Evolutionary conservation across 2,888 invertebrate species (phyloP), one percentile per base, ranked within the genome.

Genomic region (Nasonia oneida): DNA sequence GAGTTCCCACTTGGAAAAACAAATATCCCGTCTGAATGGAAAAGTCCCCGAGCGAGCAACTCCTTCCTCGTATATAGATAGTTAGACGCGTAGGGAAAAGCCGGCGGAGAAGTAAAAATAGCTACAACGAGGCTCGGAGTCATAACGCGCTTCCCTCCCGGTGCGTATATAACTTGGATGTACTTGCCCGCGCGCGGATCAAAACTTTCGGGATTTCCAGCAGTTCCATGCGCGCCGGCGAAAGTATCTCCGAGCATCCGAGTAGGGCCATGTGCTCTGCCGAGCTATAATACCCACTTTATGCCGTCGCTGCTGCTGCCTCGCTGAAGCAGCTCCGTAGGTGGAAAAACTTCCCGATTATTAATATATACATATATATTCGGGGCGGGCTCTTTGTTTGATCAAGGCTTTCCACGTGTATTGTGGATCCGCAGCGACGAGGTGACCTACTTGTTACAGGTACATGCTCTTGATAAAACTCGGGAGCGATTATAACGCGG

Each of bases 131-230:
- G 83, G 33, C 57, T 61, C 33, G 33, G 67, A n/a, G 57, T 37
- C 64, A 18, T 78, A 78, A 77, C 77, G 71, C 71, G 67, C 50
- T 53, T 42, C 37, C 29, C n/a, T 29, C 29, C 29, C 33, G 2
- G 23, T 15, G n/a, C 18, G 29, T 10, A 29, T n/a, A 6, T 61
- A 61, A 61, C 57, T 61, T 61, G n/a, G n/a, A 50, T 53, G 18
- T 18, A 53, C 18, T 53, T 61, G 57, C 6, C 18, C n/a, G 39
- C 15, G 14, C 23, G 71, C 23, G 71, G 79, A 80, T 84, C 84
- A 67, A 70, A 80, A 84, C 80, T 84, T 84, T 84, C 1, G 42
- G 76, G 70, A 80, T 76, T 80, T 84, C 39, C 78, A 77, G 57
- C 6, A 18, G 53, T 39, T 23, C 12, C 29, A 3, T 4, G 53